Percentiles rank a stretch among this genome's conserved stretches.
phyloP scores from a whole-genome alignment of 2,797 vertebrate species.

The Ctenosaura bakeri region DNA sequence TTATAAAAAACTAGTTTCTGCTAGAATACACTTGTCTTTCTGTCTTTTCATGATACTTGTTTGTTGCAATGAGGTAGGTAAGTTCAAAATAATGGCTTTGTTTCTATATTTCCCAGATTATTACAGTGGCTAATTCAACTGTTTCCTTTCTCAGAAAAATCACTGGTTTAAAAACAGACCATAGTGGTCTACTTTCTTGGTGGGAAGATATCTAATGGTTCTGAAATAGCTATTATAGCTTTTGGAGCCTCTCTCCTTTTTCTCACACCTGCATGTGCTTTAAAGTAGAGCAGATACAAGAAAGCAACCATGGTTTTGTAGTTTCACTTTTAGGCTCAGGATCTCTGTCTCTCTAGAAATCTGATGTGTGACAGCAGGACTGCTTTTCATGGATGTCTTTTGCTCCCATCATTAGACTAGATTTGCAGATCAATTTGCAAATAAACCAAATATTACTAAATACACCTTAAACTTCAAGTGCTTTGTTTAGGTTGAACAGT shows the following conservation, averaged over 20 bases:
- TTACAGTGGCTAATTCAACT: no score
- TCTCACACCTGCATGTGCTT: background rate
- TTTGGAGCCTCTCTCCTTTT: no score
- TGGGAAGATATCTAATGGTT: no score
- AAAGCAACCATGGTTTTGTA: background rate
- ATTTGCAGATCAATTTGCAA: background rate
- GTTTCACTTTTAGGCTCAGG: background rate
- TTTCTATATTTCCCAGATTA: no score
- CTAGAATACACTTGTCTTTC: no score
- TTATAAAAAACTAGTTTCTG: background rate
- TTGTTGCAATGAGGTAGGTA: no score
- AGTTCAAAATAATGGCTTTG: no score
- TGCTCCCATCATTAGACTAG: background rate
- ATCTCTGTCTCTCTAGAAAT: background rate
- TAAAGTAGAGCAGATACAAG: background rate
- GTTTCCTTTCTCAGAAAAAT: no score
- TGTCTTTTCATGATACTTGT: no score
- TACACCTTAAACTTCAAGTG: background rate
- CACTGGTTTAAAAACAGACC: no score
- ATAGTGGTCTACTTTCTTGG: no score
- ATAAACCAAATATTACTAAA: background rate
- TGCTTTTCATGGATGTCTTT: background rate
- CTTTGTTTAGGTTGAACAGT: background rate
- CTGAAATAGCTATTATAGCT: no score
- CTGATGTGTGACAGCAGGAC: background rate